These are phyloP conservation scores for Microplitis manilae DNA, from an alignment of 2,888 invertebrate species.

Conservation along the genomic window DNA sequence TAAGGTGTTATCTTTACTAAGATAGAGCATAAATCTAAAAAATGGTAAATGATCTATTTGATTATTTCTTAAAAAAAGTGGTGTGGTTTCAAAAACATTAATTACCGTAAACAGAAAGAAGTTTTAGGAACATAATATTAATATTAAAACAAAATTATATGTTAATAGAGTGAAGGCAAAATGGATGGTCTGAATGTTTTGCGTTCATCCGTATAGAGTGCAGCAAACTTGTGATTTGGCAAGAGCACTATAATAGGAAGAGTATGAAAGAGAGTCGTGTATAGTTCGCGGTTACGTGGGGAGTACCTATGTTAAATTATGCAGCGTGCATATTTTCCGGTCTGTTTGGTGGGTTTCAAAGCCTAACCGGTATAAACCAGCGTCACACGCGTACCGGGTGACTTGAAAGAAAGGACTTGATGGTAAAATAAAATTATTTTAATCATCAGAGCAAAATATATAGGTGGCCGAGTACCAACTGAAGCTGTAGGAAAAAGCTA, in stretches of 20 bases:
- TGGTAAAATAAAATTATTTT: slow-evolving; percentile 55
- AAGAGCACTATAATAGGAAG: slow-evolving; percentile 51
- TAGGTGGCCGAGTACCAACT: slow-evolving; percentile 41
- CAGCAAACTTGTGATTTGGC: slow-evolving; percentile 54
- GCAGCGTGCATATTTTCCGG: slow-evolving; percentile 71
- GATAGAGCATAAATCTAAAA: too few relatives aligned
- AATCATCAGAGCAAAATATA: slow-evolving; percentile 51
- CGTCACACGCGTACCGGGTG: slow-evolving; percentile 59
- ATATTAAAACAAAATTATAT: background rate
- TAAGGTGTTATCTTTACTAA: too few relatives aligned
- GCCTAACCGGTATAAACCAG: slow-evolving; percentile 63
- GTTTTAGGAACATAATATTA: background rate
- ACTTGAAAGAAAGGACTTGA: slow-evolving; percentile 57
- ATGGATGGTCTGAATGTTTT: slow-evolving; percentile 58
- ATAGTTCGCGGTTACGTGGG: slow-evolving; percentile 46
- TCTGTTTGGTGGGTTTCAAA: slow-evolving; percentile 70
- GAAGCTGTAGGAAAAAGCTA: slow-evolving; percentile 40
- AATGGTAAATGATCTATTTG: too few relatives aligned
- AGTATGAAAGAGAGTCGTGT: slow-evolving; percentile 45
- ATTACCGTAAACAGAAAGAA: too few relatives aligned
- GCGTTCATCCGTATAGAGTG: slow-evolving; percentile 49
- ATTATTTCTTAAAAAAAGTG: too few relatives aligned
- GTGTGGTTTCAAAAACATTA: too few relatives aligned
- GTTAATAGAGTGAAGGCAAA: slow-evolving; percentile 46
- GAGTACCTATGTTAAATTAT: slow-evolving; percentile 65